phyloP scores from a whole-genome alignment of 1,140 invertebrate species.

The Octopus bimaculoides region DNA sequence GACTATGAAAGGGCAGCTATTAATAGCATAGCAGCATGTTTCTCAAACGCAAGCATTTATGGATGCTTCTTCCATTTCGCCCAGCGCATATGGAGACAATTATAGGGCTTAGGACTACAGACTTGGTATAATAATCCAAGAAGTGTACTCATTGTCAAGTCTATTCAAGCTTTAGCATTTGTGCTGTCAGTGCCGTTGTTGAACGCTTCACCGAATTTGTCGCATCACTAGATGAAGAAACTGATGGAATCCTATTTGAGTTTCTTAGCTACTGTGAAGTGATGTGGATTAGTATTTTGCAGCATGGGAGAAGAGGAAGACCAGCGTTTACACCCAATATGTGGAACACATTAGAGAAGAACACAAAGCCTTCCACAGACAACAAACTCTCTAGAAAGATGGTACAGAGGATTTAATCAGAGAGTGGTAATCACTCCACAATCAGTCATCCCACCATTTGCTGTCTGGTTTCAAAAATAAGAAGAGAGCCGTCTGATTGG shows the following conservation, averaged over 20 bases:
- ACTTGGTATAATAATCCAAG: no score
- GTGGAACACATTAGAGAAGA: no score
- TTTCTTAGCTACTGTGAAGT: no score
- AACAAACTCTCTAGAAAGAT: neutral
- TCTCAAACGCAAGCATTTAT: conserved; percentile 6
- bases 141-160: no score
- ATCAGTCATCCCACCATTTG: neutral
- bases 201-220: no score
- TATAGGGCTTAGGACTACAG: neutral
- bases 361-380: neutral
- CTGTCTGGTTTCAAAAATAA: conserved; percentile 6
- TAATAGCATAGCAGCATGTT: conserved; percentile 10
- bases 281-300: no score
- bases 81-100: conserved; percentile 2
- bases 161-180: no score
- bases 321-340: neutral
- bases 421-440: no score
- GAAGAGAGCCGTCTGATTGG: neutral
- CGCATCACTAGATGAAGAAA: no score
- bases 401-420: neutral
- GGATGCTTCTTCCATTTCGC: neutral
- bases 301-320: conserved; percentile 6
- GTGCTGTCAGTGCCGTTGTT: no score
- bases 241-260: no score
- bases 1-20: conserved; percentile 3